phyloP scores from a whole-genome alignment of 2,888 invertebrate genomes.

The Lasioglossum morio region DNA sequence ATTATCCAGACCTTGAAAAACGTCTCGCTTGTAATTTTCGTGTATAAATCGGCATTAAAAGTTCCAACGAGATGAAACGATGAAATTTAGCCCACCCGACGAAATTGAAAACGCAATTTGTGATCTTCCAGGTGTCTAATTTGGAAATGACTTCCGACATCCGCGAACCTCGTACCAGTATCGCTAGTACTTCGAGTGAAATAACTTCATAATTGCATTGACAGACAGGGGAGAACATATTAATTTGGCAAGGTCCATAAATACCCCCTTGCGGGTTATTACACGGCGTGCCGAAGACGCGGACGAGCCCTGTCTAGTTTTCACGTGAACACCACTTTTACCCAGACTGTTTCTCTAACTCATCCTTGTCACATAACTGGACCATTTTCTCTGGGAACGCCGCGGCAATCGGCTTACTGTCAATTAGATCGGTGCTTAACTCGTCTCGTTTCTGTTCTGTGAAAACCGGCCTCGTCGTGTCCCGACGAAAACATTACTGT shows the following conservation, averaged over 20 bases:
- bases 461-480: not conserved
- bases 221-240: conserved; percentile 37
- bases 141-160: not conserved
- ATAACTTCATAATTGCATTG: conserved; percentile 2
- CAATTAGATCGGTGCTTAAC: conserved; percentile 69
- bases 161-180: not conserved
- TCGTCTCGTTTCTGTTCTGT: not conserved
- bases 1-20: not conserved
- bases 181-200: not conserved
- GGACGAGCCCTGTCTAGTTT: conserved; percentile 29
- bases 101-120: not conserved
- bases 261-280: conserved; percentile 44
- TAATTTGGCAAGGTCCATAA: conserved; percentile 50
- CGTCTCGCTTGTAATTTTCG: not conserved
- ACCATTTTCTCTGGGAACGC: conserved; percentile 31
- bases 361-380: not conserved
- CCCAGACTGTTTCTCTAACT: conserved; percentile 36
- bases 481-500: not conserved
- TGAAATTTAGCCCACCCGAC: not conserved
- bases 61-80: not conserved
- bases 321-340: conserved; percentile 27
- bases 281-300: conserved; percentile 6
- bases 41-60: not conserved
- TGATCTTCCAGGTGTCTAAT: not conserved
- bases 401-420: conserved; percentile 69